Evolutionary conservation across 2,797 vertebrate species (phyloP).

Genomic region (Rhinogobio ventralis): DNA sequence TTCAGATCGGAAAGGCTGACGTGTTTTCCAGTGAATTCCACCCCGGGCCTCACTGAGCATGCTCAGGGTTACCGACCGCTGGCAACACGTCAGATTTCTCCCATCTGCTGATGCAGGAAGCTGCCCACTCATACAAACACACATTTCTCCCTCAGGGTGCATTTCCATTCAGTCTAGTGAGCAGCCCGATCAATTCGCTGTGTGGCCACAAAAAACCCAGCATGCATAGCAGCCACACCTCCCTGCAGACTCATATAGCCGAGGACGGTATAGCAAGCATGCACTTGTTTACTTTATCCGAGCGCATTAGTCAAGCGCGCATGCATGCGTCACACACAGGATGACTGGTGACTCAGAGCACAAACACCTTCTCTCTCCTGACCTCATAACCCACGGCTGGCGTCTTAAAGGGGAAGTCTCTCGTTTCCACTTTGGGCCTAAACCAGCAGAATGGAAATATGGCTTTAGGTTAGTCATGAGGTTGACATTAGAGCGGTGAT

Average conservation of each 20-base stretch:
- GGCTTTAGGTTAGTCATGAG: slow-evolving; percentile 17
- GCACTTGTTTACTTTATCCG: slow-evolving; percentile 39
- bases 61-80: slow-evolving; percentile 79
- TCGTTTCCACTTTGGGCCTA: slow-evolving; percentile 30
- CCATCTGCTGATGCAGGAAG: slow-evolving; percentile 83
- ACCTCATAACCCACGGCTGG: slow-evolving; percentile 33
- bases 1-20: background rate
- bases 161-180: slow-evolving; percentile 88
- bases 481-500: slow-evolving; percentile 11
- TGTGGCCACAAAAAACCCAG: slow-evolving; percentile 60
- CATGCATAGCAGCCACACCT: slow-evolving; percentile 40
- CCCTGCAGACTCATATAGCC: background rate
- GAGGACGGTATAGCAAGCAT: background rate
- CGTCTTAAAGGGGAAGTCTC: slow-evolving; percentile 46
- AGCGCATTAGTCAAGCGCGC: slow-evolving; percentile 14
- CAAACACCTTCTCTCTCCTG: slow-evolving; percentile 15
- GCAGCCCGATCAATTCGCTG: slow-evolving; percentile 88
- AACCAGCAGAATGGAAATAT: slow-evolving; percentile 16
- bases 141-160: slow-evolving; percentile 67
- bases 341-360: slow-evolving; percentile 31
- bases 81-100: slow-evolving; percentile 81
- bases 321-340: slow-evolving; percentile 31
- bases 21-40: slow-evolving; percentile 14
- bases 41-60: slow-evolving; percentile 66
- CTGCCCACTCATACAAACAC: slow-evolving; percentile 51